Conservation (phyloP, 1,140 invertebrate species). For the Pseudomyrmex sp. region DNA sequence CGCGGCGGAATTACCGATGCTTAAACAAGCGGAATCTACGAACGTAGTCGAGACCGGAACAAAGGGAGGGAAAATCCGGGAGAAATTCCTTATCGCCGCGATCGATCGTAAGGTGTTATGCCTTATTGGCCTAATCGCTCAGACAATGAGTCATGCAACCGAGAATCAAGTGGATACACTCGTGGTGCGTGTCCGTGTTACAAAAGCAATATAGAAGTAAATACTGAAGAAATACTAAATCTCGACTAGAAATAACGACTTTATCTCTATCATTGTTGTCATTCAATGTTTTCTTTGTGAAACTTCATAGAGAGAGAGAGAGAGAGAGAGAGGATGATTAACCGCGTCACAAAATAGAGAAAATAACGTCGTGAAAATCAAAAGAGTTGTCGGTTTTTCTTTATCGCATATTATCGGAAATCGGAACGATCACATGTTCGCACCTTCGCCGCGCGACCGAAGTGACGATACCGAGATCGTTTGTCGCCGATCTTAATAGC, state of each 20-base stretch:
- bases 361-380: not conserved
- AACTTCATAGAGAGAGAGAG: not conserved
- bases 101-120: constrained; percentile 49
- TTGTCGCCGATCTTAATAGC: constrained; percentile 49
- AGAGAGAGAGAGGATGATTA: no score
- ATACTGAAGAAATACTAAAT: not conserved
- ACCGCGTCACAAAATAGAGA: not conserved
- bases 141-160: not conserved
- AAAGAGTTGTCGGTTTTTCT: not conserved
- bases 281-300: no score
- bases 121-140: constrained; percentile 50
- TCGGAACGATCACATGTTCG: constrained; percentile 18
- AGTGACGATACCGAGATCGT: constrained; percentile 19
- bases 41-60: constrained; percentile 60
- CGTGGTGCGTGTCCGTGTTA: no score
- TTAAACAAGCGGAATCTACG: constrained; percentile 62
- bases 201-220: not conserved
- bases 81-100: constrained; percentile 53
- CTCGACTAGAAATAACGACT: not conserved
- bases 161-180: not conserved
- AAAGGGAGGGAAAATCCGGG: constrained; percentile 64
- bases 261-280: no score
- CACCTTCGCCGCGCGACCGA: constrained; percentile 1
- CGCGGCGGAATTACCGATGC: constrained; percentile 41
- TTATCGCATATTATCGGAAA: constrained; percentile 26